Evolutionary conservation across 2,888 invertebrate species (phyloP).

Genomic region (Leptothorax acervorum): DNA sequence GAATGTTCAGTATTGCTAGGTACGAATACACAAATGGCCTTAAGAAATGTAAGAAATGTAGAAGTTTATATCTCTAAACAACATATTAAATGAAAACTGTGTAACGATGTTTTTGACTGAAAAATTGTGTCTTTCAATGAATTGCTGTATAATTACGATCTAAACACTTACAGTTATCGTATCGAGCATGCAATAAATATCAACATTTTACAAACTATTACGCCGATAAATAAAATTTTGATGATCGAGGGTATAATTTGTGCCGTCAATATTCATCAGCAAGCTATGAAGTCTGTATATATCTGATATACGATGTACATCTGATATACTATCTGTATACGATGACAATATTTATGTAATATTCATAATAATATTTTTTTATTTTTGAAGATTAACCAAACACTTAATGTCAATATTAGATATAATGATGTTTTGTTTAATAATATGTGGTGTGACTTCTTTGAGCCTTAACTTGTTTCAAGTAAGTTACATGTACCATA

Average conservation of each 20-base stretch:
- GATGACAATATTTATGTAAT: not conserved
- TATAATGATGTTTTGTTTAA: not conserved
- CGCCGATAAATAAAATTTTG: not conserved
- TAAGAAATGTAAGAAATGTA: not conserved
- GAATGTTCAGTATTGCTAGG: constrained; percentile 20
- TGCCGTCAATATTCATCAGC: not conserved
- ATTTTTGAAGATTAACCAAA: not conserved
- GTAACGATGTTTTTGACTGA: not conserved
- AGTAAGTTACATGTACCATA: not conserved
- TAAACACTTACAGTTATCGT: constrained; percentile 15
- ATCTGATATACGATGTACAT: too few relatives aligned
- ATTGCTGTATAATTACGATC: not conserved
- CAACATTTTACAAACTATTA: not conserved
- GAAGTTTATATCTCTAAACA: not conserved
- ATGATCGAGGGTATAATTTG: not conserved
- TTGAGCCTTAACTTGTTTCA: not conserved
- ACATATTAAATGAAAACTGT: not conserved
- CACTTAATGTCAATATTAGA: not conserved
- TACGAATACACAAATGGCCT: not conserved
- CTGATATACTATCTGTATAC: too few relatives aligned
- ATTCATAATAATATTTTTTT: not conserved
- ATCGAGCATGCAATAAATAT: not conserved
- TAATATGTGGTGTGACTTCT: not conserved
- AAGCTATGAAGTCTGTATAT: constrained; percentile 33
- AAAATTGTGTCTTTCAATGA: not conserved